phyloP scores from a whole-genome alignment of 2,888 invertebrate genomes.

The Acanthoscelides obtectus region DNA sequence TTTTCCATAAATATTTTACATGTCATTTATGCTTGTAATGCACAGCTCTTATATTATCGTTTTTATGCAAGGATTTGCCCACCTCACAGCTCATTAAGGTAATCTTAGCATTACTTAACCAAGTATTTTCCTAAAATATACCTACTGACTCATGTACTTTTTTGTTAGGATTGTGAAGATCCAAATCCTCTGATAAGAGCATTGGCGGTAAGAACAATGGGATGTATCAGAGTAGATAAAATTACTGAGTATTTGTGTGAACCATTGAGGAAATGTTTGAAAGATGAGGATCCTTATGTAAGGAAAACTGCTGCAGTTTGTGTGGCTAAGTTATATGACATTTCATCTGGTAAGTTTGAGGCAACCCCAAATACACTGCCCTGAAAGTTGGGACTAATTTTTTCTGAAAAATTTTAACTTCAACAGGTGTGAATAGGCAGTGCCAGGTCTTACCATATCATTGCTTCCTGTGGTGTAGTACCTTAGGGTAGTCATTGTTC shows the following conservation, averaged over 20 bases:
- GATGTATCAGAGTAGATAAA: constrained; percentile 98
- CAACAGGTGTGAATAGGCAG: no score
- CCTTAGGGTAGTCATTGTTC: no score
- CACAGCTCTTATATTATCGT: constrained; percentile 26
- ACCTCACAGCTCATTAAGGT: constrained; percentile 64
- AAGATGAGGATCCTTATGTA: constrained; percentile 96
- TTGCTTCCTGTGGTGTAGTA: no score
- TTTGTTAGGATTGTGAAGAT: constrained; percentile 93
- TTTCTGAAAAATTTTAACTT: no score
- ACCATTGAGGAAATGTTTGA: constrained; percentile 89
- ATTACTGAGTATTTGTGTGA: constrained; percentile 99
- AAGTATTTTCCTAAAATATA: constrained; percentile 5
- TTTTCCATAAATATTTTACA: neutral
- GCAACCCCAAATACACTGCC: no score
- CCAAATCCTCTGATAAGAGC: constrained; percentile 98
- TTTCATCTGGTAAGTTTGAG: constrained; percentile 59
- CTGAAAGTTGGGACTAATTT: no score
- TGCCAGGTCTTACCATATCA: no score
- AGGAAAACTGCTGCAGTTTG: constrained; percentile 99
- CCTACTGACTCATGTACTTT: constrained; percentile 9
- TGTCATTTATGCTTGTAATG: constrained; percentile 19
- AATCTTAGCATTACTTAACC: constrained; percentile 32
- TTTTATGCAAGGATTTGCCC: constrained; percentile 57
- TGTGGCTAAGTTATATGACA: constrained; percentile 98
- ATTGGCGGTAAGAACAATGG: constrained; percentile 98